Evolutionary conservation across 2,888 invertebrate genomes (phyloP).

Genomic region (Caenorhabditis sp.): DNA sequence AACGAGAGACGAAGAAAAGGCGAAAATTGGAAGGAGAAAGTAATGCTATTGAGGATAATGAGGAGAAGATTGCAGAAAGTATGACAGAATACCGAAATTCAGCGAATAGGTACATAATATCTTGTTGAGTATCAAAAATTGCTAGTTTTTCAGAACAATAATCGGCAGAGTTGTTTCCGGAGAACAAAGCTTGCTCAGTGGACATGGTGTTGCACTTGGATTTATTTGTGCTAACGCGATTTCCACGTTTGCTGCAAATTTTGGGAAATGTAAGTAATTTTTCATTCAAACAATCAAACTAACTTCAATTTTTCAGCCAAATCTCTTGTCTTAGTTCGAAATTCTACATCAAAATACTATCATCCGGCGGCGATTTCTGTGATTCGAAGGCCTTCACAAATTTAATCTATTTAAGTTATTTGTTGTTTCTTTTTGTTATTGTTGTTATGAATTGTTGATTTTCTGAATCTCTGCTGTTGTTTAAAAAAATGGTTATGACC

Average conservation of each 20-base stretch:
- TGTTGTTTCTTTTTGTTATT: conserved; percentile 11
- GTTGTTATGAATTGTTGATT: conserved; percentile 12
- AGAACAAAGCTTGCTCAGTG: conserved; percentile 54
- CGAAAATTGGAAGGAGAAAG: conserved; percentile 31
- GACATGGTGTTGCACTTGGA: conserved; percentile 48
- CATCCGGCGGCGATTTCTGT: conserved; percentile 50
- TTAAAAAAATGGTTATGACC: not conserved
- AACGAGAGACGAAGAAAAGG: conserved; percentile 38
- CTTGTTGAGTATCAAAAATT: too few species aligned
- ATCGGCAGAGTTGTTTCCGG: conserved; percentile 60
- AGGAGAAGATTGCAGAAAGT: conserved; percentile 33
- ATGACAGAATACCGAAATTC: conserved; percentile 30
- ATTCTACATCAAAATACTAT: conserved; percentile 58
- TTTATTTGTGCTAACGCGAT: conserved; percentile 46
- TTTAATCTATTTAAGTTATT: conserved; percentile 28
- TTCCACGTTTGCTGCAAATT: conserved; percentile 16
- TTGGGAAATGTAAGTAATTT: conserved; percentile 13
- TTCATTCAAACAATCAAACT: not conserved
- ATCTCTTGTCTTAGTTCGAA: conserved; percentile 48
- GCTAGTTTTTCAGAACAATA: conserved; percentile 47
- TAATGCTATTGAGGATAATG: conserved; percentile 8
- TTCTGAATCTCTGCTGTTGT: not conserved
- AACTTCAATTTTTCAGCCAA: conserved; percentile 30
- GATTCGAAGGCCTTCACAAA: not conserved
- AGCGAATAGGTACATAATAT: conserved; percentile 48